Evolutionary conservation across 2,797 vertebrate genomes (phyloP), one percentile per base, ranked within the genome.

Genomic region (Pangasius krempfi): DNA sequence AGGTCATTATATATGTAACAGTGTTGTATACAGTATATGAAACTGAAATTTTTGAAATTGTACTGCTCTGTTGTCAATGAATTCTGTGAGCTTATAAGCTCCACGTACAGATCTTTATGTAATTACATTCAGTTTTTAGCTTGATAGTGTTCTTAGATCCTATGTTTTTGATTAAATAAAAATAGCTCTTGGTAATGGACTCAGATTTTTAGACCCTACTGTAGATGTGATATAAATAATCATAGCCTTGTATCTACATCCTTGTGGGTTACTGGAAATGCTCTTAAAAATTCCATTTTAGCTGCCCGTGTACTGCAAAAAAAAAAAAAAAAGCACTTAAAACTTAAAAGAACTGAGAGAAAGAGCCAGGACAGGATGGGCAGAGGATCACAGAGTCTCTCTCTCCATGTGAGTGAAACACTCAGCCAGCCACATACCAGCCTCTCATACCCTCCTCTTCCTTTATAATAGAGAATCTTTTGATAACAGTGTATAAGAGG

Each of bases 361-460:
- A 70, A 33, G 78, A 58, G 78, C n/a, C 75, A 78, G 40, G 81
- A 64, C 6, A 5, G 81, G 16, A 47, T 64, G 81, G 81, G 81
- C 25, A 83, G 58, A 83, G 40, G 60, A 83, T 64, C 60, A 83
- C 37, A 83, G 40, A 83, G 60, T 62, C 5, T 40, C 22, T n/a
- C 7, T 27, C 56, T 81, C 2, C 10, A 3, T 20, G 33, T 7
- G 33, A 62, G 87, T 37, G 66, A 84, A 73, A 47, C 68, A 75
- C 54, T 84, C 40, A 37, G 27, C 33, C 64, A 56, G 52, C 50
- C 54, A 33, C 79, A 84, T 83, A 47, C 64, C 86, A 82, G 33
- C n/a, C 75, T 79, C 76, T 83, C 81, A 80, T 87, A 64, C 47
- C 30, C 30, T 27, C 8, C 50, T 47, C 37, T 88, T 72, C 60